These are phyloP conservation scores for Thunnus maccoyii DNA, from an alignment of 2,113 vertebrate species.

Conservation along the genomic window DNA sequence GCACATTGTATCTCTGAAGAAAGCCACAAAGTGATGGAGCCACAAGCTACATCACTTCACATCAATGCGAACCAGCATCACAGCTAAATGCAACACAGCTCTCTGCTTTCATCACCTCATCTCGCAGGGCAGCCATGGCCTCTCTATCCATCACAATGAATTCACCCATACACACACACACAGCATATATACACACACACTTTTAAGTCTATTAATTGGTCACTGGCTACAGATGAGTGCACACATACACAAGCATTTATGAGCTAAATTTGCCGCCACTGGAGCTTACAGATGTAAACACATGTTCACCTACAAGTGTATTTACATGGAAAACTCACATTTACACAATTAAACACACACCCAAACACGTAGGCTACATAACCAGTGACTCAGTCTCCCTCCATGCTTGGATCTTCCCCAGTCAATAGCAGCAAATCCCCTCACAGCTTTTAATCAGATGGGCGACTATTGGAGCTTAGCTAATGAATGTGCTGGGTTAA, in stretches of 20 bases:
- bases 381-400: constrained; percentile 49
- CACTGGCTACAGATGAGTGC: not conserved
- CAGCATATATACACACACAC: not conserved
- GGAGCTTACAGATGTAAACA: constrained; percentile 21
- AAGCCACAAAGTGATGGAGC: not conserved
- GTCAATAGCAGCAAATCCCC: constrained; percentile 73
- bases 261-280: constrained; percentile 5
- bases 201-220: not conserved
- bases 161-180: not conserved
- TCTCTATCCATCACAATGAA: constrained; percentile 22
- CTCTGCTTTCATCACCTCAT: constrained; percentile 37
- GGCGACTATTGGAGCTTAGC: constrained; percentile 75
- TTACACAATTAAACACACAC: constrained; percentile 31
- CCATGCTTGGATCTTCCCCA: constrained; percentile 62
- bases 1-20: constrained; percentile 14
- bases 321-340: constrained; percentile 21
- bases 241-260: not conserved
- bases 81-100: not conserved
- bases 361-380: constrained; percentile 18
- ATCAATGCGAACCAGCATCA: constrained; percentile 8
- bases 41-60: constrained; percentile 26
- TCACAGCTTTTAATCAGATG: constrained; percentile 75
- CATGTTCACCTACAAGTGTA: not conserved
- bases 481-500: constrained; percentile 81
- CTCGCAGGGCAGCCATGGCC: constrained; percentile 18